These are phyloP conservation scores for Gallinago undulata DNA, from an alignment of 2,113 vertebrate genomes.

Conservation along the genomic window DNA sequence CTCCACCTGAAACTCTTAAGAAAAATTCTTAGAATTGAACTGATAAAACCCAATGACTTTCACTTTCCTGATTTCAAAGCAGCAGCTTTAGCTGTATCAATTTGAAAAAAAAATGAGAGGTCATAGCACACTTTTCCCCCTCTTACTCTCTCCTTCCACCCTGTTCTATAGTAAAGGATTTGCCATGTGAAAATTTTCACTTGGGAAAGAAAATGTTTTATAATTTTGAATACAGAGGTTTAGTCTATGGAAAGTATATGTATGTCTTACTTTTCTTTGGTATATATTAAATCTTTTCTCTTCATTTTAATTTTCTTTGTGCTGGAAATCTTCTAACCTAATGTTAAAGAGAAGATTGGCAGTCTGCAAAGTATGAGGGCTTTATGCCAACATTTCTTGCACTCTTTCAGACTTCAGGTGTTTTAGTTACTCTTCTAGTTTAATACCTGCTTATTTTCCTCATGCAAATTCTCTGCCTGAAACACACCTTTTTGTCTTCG, in stretches of 20 bases:
- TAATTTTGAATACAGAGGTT: background rate
- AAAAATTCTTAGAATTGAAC: background rate
- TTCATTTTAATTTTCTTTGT: background rate
- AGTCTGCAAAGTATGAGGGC: background rate
- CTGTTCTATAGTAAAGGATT: background rate
- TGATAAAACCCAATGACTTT: background rate
- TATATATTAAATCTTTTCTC: background rate
- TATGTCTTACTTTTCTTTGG: background rate
- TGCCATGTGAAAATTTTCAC: background rate
- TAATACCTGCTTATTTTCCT: background rate
- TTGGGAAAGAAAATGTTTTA: background rate
- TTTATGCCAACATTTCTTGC: background rate
- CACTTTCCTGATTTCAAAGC: background rate
- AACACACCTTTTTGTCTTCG: background rate
- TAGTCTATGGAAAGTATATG: background rate
- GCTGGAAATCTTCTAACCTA: background rate
- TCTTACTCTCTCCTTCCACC: background rate
- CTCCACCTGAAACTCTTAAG: background rate
- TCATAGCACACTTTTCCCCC: accelerated
- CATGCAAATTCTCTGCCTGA: background rate
- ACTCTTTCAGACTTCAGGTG: background rate
- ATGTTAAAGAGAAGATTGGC: background rate
- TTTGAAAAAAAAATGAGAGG: background rate
- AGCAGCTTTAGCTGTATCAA: background rate
- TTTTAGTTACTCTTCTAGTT: background rate